Conservation (phyloP, 2,113 vertebrate genomes). For the Hippocampus barbouri region DNA sequence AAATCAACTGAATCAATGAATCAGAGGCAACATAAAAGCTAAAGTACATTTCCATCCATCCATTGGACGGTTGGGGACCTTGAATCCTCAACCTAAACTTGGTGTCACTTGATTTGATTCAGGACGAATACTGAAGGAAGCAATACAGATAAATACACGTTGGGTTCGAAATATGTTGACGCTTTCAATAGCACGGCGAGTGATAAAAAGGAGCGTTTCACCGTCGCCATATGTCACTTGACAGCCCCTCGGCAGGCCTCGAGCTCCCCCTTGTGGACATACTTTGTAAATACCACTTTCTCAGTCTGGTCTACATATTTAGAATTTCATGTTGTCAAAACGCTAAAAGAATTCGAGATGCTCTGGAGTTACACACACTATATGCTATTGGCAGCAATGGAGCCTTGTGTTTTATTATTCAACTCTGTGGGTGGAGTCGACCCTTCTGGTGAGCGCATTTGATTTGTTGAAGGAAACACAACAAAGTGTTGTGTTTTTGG, state of each 20-base stretch:
- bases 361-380: constrained; percentile 59
- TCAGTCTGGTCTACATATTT: constrained; percentile 66
- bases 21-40: not conserved
- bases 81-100: not conserved
- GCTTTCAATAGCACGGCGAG: not conserved
- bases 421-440: constrained; percentile 32
- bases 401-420: constrained; percentile 50
- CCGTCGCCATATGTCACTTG: constrained; percentile 54
- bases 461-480: constrained; percentile 4
- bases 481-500: not conserved
- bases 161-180: not conserved
- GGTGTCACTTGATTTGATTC: not conserved
- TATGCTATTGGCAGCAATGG: constrained; percentile 69
- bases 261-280: constrained; percentile 71
- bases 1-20: constrained; percentile 5
- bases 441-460: constrained; percentile 8
- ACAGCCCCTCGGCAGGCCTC: constrained; percentile 48
- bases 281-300: constrained; percentile 69
- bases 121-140: not conserved
- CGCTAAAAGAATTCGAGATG: constrained; percentile 61
- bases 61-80: constrained; percentile 1
- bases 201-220: not conserved
- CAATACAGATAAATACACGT: not conserved
- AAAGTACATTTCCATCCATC: constrained; percentile 1
- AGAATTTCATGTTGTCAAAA: constrained; percentile 62